These are phyloP conservation scores for Orius insidiosus DNA, from an alignment of 1,140 invertebrate genomes.

Conservation along the genomic window DNA sequence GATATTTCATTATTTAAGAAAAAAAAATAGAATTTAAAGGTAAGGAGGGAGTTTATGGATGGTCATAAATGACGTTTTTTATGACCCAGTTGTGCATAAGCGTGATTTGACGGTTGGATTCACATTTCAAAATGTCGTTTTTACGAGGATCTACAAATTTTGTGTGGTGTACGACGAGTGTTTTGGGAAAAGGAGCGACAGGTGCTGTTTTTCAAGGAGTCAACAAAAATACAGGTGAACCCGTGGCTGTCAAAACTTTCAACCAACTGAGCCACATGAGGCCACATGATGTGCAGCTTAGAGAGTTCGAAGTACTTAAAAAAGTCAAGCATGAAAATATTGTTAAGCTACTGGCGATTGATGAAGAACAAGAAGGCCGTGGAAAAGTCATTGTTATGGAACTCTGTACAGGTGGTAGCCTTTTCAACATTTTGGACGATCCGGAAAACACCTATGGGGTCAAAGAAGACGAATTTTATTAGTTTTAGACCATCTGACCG, in stretches of 20 bases:
- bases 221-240: slow-evolving; percentile 86
- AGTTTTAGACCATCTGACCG: slow-evolving; percentile 75
- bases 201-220: slow-evolving; percentile 91
- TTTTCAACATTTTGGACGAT: slow-evolving; percentile 90
- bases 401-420: slow-evolving; percentile 78
- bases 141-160: slow-evolving; percentile 77
- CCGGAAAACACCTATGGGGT: slow-evolving; percentile 90
- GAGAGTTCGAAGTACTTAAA: slow-evolving; percentile 83
- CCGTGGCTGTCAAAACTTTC: slow-evolving; percentile 92
- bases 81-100: background rate
- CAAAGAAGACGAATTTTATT: slow-evolving; percentile 81
- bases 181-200: slow-evolving; percentile 86
- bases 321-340: slow-evolving; percentile 96
- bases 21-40: too few species aligned
- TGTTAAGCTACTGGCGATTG: slow-evolving; percentile 83
- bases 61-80: too few species aligned
- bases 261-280: slow-evolving; percentile 84
- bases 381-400: slow-evolving; percentile 96
- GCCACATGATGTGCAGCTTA: slow-evolving; percentile 76
- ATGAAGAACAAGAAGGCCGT: slow-evolving; percentile 78
- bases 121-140: slow-evolving; percentile 35
- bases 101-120: too few species aligned
- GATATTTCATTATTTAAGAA: too few species aligned
- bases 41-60: too few species aligned
- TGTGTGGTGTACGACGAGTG: slow-evolving; percentile 89